A percentile compares a stretch with the other conserved stretches of the same genome.
Conservation (phyloP, 2,113 vertebrate species). For the Rhinopomastus cyanomelas region DNA sequence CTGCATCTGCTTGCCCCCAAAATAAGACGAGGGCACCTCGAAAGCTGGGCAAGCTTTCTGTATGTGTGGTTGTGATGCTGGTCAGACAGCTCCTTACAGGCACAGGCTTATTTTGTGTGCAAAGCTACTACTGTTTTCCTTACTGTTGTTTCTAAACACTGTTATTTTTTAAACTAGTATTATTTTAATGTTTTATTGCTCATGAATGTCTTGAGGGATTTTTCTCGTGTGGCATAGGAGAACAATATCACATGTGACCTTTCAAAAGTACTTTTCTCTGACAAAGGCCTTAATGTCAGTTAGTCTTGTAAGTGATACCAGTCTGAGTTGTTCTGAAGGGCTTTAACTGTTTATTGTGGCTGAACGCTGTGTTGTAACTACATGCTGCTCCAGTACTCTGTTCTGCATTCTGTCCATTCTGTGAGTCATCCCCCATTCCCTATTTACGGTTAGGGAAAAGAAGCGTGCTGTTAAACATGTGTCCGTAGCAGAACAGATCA, state of each 20-base stretch:
- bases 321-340: neutral
- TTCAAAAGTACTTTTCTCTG: neutral
- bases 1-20: neutral
- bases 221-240: neutral
- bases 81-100: neutral
- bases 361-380: neutral
- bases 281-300: neutral
- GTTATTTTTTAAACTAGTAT: no score
- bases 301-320: neutral
- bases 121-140: neutral
- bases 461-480: neutral
- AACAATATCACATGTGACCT: neutral
- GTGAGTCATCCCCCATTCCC: neutral
- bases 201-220: neutral
- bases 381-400: neutral
- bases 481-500: neutral
- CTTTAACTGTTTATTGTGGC: neutral
- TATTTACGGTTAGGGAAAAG: neutral
- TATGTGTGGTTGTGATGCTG: neutral
- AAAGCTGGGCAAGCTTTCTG: neutral
- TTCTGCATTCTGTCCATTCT: neutral
- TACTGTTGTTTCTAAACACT: no score
- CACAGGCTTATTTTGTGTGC: neutral
- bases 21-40: neutral
- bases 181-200: neutral